phyloP scores from a whole-genome alignment of 2,888 invertebrate genomes.

The Epinotia demarniana region DNA sequence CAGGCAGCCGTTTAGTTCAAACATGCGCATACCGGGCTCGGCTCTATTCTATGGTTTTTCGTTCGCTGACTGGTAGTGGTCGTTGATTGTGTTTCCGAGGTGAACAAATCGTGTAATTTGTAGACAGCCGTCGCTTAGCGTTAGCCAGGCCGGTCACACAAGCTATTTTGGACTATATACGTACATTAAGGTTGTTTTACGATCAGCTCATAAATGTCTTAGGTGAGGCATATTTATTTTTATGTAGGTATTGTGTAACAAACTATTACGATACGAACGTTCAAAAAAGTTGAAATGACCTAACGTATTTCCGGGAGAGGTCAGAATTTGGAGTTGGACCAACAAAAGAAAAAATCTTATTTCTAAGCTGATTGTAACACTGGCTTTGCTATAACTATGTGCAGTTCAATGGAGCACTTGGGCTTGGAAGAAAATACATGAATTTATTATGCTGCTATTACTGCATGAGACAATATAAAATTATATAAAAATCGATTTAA shows the following conservation, averaged over 20 bases:
- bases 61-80: too few relatives aligned
- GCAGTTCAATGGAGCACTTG: neutral
- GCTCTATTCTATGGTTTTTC: too few relatives aligned
- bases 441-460: neutral
- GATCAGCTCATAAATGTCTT: constrained; percentile 9
- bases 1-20: too few relatives aligned
- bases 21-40: too few relatives aligned
- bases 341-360: neutral
- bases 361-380: constrained; percentile 4
- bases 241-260: too few relatives aligned
- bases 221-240: neutral
- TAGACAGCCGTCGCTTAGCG: constrained; percentile 23
- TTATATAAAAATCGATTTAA: constrained; percentile 5
- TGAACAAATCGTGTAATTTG: neutral
- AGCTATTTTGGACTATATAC: constrained; percentile 32
- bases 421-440: neutral
- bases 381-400: neutral
- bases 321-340: neutral
- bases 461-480: constrained; percentile 44
- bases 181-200: constrained; percentile 9
- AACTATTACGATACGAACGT: too few relatives aligned
- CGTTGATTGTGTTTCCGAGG: neutral
- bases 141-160: constrained; percentile 28
- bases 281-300: too few relatives aligned
- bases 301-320: neutral